Conservation (phyloP, 2,888 invertebrate species). For the Amaurobius ferox region DNA sequence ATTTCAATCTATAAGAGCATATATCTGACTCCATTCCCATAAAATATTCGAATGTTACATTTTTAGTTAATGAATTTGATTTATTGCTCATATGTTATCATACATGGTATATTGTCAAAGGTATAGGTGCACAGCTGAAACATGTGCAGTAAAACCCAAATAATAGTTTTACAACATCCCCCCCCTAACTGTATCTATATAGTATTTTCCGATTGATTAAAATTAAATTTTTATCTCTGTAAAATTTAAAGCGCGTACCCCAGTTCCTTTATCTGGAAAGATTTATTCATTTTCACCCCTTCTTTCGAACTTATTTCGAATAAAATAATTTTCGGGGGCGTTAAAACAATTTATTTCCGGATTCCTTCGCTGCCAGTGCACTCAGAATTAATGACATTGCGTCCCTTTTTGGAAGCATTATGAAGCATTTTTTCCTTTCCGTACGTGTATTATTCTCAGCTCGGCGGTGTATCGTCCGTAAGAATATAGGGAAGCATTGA, state of each 20-base stretch:
- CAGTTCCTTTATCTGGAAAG: background rate
- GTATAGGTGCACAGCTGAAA: too few species aligned
- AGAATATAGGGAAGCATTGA: conserved; percentile 23
- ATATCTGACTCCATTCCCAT: too few species aligned
- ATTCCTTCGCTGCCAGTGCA: conserved; percentile 10
- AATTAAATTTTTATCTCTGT: conserved; percentile 21
- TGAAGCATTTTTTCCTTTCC: conserved; percentile 16
- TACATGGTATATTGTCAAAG: too few species aligned
- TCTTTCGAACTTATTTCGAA: conserved; percentile 26
- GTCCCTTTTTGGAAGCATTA: conserved; percentile 27
- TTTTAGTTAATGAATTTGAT: too few species aligned
- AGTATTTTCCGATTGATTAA: conserved; percentile 18
- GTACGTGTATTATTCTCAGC: background rate
- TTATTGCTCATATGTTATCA: too few species aligned
- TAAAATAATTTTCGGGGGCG: conserved; percentile 23
- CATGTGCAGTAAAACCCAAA: too few species aligned
- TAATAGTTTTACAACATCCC: background rate
- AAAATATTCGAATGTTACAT: too few species aligned
- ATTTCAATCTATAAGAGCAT: too few species aligned
- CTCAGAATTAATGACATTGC: conserved; percentile 22
- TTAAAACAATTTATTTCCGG: conserved; percentile 22
- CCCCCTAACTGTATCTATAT: too few species aligned
- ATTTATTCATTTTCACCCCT: conserved; percentile 31
- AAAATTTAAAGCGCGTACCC: background rate
- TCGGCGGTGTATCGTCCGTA: background rate